Evolutionary conservation across 1,140 invertebrate genomes (phyloP).

Genomic region (Cydia amplana): DNA sequence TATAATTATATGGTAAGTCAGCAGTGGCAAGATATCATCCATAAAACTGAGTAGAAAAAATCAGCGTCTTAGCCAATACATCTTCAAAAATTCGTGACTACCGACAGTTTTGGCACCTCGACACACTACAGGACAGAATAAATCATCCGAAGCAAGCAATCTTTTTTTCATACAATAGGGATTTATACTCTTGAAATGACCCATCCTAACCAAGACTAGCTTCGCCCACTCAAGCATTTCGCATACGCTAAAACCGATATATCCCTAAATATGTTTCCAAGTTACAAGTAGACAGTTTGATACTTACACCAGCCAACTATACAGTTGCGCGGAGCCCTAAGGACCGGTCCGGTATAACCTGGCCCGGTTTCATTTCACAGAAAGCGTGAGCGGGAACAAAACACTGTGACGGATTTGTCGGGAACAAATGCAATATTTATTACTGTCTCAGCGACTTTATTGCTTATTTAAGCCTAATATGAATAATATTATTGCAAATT

Average conservation of each 20-base stretch:
- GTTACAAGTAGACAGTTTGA: constrained; percentile 17
- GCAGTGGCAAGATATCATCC: too few relatives aligned
- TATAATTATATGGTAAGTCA: too few relatives aligned
- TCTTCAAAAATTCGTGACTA: too few relatives aligned
- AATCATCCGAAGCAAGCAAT: too few relatives aligned
- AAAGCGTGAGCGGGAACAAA: constrained; percentile 47
- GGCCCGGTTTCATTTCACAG: constrained; percentile 46
- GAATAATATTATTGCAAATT: constrained; percentile 23
- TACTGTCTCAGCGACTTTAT: constrained; percentile 36
- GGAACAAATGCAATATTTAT: constrained; percentile 48
- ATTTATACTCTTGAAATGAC: too few relatives aligned
- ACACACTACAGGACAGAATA: too few relatives aligned
- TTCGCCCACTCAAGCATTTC: neutral
- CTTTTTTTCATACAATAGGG: too few relatives aligned
- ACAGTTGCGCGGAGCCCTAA: constrained; percentile 27
- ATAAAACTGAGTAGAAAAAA: too few relatives aligned
- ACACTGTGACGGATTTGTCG: constrained; percentile 45
- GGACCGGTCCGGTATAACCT: constrained; percentile 50
- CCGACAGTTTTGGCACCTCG: too few relatives aligned
- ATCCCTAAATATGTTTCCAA: constrained; percentile 2
- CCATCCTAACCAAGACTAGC: neutral
- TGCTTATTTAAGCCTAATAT: constrained; percentile 41
- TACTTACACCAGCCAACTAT: constrained; percentile 26
- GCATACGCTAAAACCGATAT: neutral
- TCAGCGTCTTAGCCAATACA: too few relatives aligned